Evolutionary conservation across 2,888 invertebrate genomes (phyloP), one percentile per base, ranked within the genome.

Genomic region (Drosophila sordidapex): DNA sequence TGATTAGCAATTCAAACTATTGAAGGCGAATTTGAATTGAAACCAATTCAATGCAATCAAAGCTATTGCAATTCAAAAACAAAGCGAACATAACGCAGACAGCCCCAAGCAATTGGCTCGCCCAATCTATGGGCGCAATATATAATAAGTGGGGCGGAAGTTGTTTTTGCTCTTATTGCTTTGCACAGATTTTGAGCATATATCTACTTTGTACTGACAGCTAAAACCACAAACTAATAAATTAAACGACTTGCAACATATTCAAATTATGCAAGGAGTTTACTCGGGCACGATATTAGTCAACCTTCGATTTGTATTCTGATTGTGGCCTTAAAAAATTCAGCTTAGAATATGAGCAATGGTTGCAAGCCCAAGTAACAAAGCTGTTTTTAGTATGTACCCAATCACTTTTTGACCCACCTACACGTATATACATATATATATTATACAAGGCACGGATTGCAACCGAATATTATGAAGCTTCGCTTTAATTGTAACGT

Each of bases 21-120:
- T 70, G 69, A 63, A 68, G 49, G 51, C 58, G 51, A 82, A 88
- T 88, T 85, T 75, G 53, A 76, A 81, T 85, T 70, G 71, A 64
- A 74, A 70, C 68, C 62, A 74, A 73, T 83, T 74, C 65, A 57
- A 48, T 53, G 74, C 76, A 83, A 86, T 81, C 73, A 70, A 70
- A 71, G 58, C 69, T 74, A 83, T 78, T 76, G 69, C 72, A 70
- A 52, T 43, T 68, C 53, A 64, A 62, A 74, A 62, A 62, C 51
- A 62, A 62, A 74, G 15, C 53, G 43, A 57, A 53, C 51, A 52
- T 56, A 60, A 53, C 59, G 46, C 33, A 40, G 49, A 29, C 46
- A 49, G 63, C 63, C 57, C 11, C n/a, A 79, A 70, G 65, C 57
- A 54, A 67, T 46, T 57, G 49, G 38, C 65, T 67, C 76, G 61